Base-by-base conservation (phyloP, 2,113 vertebrate genomes). In the Sisor rabdophorus region DNA sequence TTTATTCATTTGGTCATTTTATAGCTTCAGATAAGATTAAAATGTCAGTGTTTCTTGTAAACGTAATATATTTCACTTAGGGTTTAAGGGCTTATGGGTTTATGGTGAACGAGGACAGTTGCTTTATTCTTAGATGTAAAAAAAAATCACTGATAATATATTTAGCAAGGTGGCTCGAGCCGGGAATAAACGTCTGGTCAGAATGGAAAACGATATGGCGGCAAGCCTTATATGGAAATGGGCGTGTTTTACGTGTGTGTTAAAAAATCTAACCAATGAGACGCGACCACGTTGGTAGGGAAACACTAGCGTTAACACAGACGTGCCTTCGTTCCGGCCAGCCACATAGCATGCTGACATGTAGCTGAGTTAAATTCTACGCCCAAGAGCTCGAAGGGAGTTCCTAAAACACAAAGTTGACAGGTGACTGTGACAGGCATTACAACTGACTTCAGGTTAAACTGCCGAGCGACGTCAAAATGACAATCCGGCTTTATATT, bases 241-340 rank as follows among this genome's bases (percentile, higher is more conserved):
- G 84, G 83, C 36, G 81, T 59, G 82, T 30, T 72, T 0, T 68
- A 60, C 47, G 22, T 20, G 68, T 0, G 44, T 15, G 54, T 82
- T 87, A 87, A 87, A 88, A 79, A 82, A 72, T 74, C 64, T 20
- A 11, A 76, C 90, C 91, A 92, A 91, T 91, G 30, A 83, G 80
- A 86, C 72, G 70, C 6, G 71, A 80, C 86, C 89, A 92, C 91
- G 91, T 91, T 83, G 69, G 59, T 6, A 82, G 67, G 75, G 40
- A 78, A 56, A 28, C 68, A 63, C 17, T 19, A 76, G 40, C 2
- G 48, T 52, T 67, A 86, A 87, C 86, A 1, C 86, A 87, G 89
- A 90, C 77, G 78, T 79, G 75, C 24, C 16, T 19, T 8, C 13
- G 9, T 71, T 30, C 30, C 60, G 83, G 81, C 87, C 86, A 88